These are phyloP conservation scores for Pseudomugil gertrudae DNA, from an alignment of 2,797 vertebrate genomes.

Conservation along the genomic window DNA sequence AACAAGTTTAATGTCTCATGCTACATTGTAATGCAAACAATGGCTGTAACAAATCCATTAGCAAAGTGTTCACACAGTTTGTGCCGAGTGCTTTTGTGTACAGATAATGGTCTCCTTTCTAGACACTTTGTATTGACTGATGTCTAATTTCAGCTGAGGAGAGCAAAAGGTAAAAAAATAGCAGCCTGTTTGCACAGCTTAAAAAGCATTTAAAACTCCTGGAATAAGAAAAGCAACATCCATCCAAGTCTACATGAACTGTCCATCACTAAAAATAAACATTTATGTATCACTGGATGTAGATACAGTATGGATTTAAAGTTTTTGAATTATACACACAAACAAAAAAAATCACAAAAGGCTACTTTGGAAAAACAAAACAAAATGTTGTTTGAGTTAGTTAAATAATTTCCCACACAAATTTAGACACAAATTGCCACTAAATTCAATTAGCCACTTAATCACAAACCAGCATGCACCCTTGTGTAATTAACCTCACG, in stretches of 20 bases:
- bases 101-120: slow-evolving; percentile 57
- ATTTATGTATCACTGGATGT: neutral
- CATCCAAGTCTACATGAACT: neutral
- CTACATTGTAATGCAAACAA: slow-evolving; percentile 46
- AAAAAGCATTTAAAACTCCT: slow-evolving; percentile 13
- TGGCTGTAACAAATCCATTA: slow-evolving; percentile 63
- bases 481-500: slow-evolving; percentile 13
- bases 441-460: slow-evolving; percentile 14
- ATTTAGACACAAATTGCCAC: neutral
- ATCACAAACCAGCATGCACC: slow-evolving; percentile 10
- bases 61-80: slow-evolving; percentile 49
- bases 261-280: neutral
- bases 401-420: neutral
- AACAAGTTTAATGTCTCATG: slow-evolving; percentile 46
- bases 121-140: slow-evolving; percentile 55
- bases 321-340: too few species aligned
- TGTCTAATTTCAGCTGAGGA: slow-evolving; percentile 55
- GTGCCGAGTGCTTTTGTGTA: slow-evolving; percentile 49
- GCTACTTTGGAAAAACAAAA: neutral
- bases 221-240: slow-evolving; percentile 2
- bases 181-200: slow-evolving; percentile 8
- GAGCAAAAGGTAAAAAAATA: slow-evolving; percentile 35
- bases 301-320: too few species aligned
- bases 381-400: neutral
- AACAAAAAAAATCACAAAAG: neutral